Evolutionary conservation across 2,797 vertebrate species (phyloP), one percentile per base, ranked within the genome.

Genomic region (Enteromius thamalakanensis): DNA sequence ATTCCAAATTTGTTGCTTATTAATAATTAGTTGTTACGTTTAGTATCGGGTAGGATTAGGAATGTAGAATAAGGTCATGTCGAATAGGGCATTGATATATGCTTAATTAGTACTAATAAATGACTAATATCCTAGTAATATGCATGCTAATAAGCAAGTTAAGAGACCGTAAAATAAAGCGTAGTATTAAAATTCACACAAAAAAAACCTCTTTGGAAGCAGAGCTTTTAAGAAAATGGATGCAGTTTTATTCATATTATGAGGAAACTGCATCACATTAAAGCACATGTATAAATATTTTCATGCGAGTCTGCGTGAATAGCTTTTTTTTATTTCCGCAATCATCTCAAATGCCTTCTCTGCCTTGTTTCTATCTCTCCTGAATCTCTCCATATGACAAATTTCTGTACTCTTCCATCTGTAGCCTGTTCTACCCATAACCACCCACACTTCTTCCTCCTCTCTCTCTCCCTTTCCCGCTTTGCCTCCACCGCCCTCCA

Each of bases 391-490:
- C 97, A 92, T 98, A 97, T 92, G 97, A 97, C 96, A 98, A 97
- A 94, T 98, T 96, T 92, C 98, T 94, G 93, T 98, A 97, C 91
- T 97, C 97, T 88, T 97, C 97, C 96, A 96, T 97, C 86, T 75
- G 81, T 51, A 85, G 71, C 79, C 77, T 58, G 84, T 70, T 81
- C 76, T 70, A 83, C 81, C 75, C 81, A 77, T 78, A 60, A 42
- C 81, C 81, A 78, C 74, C 81, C 81, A 83, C 81, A 69, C 75
- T 70, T 37, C 60, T 53, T 60, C 68, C n/a, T 74, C 76, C 37
- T 45, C 70, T 65, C 72, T 55, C 45, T 71, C 34, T 71, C 64
- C 55, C 32, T 47, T 17, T 67, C 72, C 49, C 79, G 76, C 37
- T 70, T 70, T 74, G 6, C 40, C 74, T 81, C 67, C 42, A 55